Evolutionary conservation across 2,113 vertebrate species (phyloP).

Genomic region (Brachyhypopomus gauderio): DNA sequence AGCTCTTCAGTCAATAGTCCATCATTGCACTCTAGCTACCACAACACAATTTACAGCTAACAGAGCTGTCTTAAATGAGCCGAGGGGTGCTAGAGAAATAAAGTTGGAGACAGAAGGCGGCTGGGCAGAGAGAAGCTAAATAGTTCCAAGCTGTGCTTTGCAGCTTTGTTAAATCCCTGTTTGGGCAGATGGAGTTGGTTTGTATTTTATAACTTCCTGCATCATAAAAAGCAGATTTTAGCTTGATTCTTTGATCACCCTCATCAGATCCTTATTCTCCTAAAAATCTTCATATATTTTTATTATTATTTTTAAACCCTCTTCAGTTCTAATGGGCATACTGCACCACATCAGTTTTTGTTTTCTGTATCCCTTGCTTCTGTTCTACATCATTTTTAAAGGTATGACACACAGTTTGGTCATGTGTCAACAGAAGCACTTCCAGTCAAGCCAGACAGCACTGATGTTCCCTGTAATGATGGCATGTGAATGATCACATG

Average conservation of each 20-base stretch:
- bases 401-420: background rate
- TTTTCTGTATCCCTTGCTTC: background rate
- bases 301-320: slow-evolving; percentile 12
- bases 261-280: slow-evolving; percentile 59
- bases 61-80: slow-evolving; percentile 21
- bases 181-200: slow-evolving; percentile 73
- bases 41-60: slow-evolving; percentile 33
- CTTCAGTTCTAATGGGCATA: background rate
- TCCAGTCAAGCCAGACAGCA: background rate
- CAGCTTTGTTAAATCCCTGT: slow-evolving; percentile 27
- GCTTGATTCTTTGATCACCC: slow-evolving; percentile 63
- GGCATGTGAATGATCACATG: background rate
- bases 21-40: slow-evolving; percentile 13
- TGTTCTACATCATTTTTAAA: slow-evolving; percentile 1
- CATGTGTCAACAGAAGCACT: background rate
- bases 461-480: background rate
- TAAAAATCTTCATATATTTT: slow-evolving; percentile 11
- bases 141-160: slow-evolving; percentile 37
- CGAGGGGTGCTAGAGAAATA: slow-evolving; percentile 26
- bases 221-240: slow-evolving; percentile 67
- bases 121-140: slow-evolving; percentile 3
- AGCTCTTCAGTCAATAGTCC: slow-evolving; percentile 10
- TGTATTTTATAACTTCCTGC: slow-evolving; percentile 76
- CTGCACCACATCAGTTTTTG: slow-evolving; percentile 10
- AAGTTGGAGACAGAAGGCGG: background rate